Conservation (phyloP, 2,113 vertebrate species). For the Pithys albifrons region DNA sequence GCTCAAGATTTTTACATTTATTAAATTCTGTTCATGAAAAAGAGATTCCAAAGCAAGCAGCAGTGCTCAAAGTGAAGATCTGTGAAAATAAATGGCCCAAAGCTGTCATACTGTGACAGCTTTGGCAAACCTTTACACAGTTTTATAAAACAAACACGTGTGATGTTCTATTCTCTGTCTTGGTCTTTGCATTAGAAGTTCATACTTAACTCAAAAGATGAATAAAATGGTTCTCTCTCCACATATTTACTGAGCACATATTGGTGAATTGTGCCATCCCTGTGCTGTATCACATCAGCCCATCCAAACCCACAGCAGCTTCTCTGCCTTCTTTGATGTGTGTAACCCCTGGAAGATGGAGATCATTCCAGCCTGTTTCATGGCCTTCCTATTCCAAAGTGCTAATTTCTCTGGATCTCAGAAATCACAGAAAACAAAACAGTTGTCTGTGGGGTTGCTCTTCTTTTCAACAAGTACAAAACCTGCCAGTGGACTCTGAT, state of each 20-base stretch:
- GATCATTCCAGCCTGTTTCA: not conserved
- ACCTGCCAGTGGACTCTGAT: not conserved
- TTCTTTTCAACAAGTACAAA: not conserved
- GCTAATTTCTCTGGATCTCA: not conserved
- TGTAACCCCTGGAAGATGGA: not conserved
- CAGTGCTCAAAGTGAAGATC: not conserved
- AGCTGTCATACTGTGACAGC: not conserved
- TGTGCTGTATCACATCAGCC: not conserved
- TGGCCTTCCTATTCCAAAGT: not conserved
- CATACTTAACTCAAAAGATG: constrained; percentile 19
- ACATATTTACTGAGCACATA: constrained; percentile 23
- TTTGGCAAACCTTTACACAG: constrained; percentile 49
- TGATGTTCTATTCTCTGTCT: constrained; percentile 1
- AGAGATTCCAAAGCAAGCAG: constrained; percentile 19
- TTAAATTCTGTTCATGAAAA: not conserved
- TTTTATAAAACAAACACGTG: constrained; percentile 60
- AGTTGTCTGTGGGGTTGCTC: not conserved
- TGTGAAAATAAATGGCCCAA: constrained; percentile 30
- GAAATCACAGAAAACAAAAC: not conserved
- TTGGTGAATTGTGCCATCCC: not conserved
- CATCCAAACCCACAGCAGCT: not conserved
- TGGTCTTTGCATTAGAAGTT: constrained; percentile 53
- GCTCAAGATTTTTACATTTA: constrained; percentile 11
- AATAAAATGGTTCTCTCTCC: constrained; percentile 8
- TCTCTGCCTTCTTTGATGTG: not conserved